These are phyloP conservation scores for Phoxinus phoxinus DNA, from an alignment of 2,113 vertebrate genomes.

Conservation along the genomic window DNA sequence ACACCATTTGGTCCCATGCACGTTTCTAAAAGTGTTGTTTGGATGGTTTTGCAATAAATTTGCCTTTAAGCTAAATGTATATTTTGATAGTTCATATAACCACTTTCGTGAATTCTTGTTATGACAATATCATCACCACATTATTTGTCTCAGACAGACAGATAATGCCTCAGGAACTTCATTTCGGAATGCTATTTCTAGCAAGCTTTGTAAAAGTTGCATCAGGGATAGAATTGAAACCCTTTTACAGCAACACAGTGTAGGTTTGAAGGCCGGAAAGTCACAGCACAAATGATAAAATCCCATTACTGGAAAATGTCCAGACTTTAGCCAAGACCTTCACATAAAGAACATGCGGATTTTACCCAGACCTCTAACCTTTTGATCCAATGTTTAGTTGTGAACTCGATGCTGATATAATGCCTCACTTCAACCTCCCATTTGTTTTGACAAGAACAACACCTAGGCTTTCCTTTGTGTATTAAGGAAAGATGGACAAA, in stretches of 20 bases:
- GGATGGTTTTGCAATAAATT: background rate
- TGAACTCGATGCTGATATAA: background rate
- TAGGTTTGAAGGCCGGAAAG: slow-evolving; percentile 12
- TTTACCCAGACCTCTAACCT: background rate
- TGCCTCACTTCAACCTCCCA: background rate
- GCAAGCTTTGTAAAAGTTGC: background rate
- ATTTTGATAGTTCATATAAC: slow-evolving; percentile 22
- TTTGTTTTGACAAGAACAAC: background rate
- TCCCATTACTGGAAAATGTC: background rate
- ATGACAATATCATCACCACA: slow-evolving; percentile 19
- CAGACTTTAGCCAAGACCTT: background rate
- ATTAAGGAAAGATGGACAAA: slow-evolving; percentile 30
- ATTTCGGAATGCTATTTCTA: slow-evolving; percentile 36
- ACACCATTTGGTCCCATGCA: background rate
- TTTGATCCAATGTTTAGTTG: slow-evolving; percentile 5
- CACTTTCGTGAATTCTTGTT: background rate
- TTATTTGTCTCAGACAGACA: slow-evolving; percentile 29
- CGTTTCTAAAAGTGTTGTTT: background rate
- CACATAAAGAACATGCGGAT: background rate
- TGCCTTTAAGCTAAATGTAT: background rate
- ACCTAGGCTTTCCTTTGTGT: slow-evolving; percentile 7
- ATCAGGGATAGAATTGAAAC: background rate
- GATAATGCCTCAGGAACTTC: slow-evolving; percentile 21
- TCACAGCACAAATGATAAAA: slow-evolving; percentile 37
- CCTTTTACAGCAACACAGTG: background rate